These are phyloP conservation scores for Diorhabda carinulata DNA, from an alignment of 1,140 invertebrate genomes.

Conservation along the genomic window DNA sequence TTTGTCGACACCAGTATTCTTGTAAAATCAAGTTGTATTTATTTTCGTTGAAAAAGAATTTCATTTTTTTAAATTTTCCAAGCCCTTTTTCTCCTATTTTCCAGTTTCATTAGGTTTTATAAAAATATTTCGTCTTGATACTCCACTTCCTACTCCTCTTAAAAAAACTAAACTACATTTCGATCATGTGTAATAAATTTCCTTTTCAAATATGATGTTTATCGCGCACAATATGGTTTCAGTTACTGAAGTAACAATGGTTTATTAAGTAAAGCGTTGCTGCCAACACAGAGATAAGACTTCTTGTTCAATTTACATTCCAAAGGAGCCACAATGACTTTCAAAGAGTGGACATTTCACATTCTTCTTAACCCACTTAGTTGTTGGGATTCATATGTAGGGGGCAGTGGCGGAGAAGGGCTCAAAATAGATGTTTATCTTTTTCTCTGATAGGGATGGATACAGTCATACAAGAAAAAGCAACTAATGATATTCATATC, in stretches of 20 bases:
- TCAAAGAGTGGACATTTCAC: constrained; percentile 40
- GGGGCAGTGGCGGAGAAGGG: neutral
- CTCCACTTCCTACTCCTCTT: too few relatives aligned
- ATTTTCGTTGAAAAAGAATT: too few relatives aligned
- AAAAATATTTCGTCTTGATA: too few relatives aligned
- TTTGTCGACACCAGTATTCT: too few relatives aligned
- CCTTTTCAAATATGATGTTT: constrained; percentile 5
- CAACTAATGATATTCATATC: too few relatives aligned
- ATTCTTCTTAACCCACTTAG: constrained; percentile 36
- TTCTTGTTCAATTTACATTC: constrained; percentile 44
- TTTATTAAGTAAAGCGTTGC: constrained; percentile 43
- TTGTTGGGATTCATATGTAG: neutral
- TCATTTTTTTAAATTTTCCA: too few relatives aligned
- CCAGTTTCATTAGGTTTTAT: too few relatives aligned
- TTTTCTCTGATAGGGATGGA: neutral
- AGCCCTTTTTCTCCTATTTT: too few relatives aligned
- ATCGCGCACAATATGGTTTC: constrained; percentile 39
- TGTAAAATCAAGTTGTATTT: too few relatives aligned
- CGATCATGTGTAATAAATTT: neutral
- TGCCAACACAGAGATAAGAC: constrained; percentile 40
- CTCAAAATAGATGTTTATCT: neutral
- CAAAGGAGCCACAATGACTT: constrained; percentile 40
- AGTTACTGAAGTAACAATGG: constrained; percentile 44
- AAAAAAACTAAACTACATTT: neutral
- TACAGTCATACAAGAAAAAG: too few relatives aligned